These are phyloP conservation scores for Ochropleura plecta DNA, from an alignment of 2,888 invertebrate genomes.

Conservation along the genomic window DNA sequence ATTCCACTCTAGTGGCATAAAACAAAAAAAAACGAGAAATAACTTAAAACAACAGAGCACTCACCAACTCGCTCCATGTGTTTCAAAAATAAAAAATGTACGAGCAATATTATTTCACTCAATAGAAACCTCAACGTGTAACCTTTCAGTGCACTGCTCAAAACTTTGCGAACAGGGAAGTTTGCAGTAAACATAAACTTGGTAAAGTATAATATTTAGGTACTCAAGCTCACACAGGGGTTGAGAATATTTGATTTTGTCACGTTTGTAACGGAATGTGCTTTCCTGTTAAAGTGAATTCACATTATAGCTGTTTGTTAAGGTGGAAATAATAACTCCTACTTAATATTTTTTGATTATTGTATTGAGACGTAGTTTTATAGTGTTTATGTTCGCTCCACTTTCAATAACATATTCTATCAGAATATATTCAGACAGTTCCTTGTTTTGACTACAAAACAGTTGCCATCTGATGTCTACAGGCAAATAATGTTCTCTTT, in stretches of 20 bases:
- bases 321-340: background rate
- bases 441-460: background rate
- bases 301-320: background rate
- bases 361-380: no score
- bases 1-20: background rate
- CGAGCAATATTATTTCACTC: conserved; percentile 36
- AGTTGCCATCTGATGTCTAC: background rate
- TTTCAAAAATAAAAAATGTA: conserved; percentile 29
- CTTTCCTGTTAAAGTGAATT: background rate
- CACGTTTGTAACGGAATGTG: conserved; percentile 7
- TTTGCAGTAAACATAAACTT: conserved; percentile 25
- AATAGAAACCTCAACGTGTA: conserved; percentile 10
- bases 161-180: conserved; percentile 29
- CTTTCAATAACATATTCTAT: background rate
- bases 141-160: conserved; percentile 38
- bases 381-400: background rate
- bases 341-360: background rate
- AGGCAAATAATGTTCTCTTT: background rate
- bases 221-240: background rate
- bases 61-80: background rate
- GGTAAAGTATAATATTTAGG: conserved; percentile 30
- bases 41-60: conserved; percentile 12
- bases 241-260: conserved; percentile 23
- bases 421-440: background rate
- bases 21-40: background rate